Evolutionary conservation across 2,797 vertebrate genomes (phyloP).

Genomic region (Taenioides sp.): DNA sequence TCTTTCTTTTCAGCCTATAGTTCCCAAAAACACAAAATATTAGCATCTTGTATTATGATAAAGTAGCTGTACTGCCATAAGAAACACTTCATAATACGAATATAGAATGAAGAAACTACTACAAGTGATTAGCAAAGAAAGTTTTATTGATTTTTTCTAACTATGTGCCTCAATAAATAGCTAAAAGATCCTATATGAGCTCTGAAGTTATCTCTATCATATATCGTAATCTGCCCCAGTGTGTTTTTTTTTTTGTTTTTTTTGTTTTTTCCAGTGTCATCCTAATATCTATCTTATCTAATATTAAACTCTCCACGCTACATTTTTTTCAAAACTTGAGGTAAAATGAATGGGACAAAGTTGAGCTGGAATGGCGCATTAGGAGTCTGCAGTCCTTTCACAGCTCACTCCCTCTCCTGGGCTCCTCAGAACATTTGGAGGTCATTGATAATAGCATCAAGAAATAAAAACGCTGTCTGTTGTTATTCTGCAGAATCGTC

Average conservation of each 20-base stretch:
- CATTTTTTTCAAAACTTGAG: conserved; percentile 16
- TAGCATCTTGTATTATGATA: no score
- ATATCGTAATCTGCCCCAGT: conserved; percentile 6
- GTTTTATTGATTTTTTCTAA: neutral
- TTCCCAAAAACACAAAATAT: no score
- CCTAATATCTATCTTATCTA: conserved; percentile 12
- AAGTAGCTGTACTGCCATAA: no score
- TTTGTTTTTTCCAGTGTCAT: conserved; percentile 10
- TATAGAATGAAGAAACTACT: neutral
- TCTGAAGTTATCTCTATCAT: neutral
- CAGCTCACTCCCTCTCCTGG: neutral
- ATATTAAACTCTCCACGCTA: neutral
- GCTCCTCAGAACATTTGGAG: conserved; percentile 29
- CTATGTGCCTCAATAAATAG: neutral
- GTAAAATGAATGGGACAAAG: conserved; percentile 5
- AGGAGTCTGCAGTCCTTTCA: neutral
- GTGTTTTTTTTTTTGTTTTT: no score
- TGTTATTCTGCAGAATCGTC: conserved; percentile 55
- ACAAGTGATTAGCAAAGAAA: neutral
- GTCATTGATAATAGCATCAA: conserved; percentile 53
- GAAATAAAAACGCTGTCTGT: conserved; percentile 45
- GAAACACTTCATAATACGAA: no score
- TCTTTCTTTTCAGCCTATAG: no score
- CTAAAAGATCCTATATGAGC: no score
- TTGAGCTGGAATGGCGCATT: conserved; percentile 1